Evolutionary conservation across 2,113 vertebrate species (phyloP), one percentile per base, ranked within the genome.

Genomic region (Eolophus roseicapilla): DNA sequence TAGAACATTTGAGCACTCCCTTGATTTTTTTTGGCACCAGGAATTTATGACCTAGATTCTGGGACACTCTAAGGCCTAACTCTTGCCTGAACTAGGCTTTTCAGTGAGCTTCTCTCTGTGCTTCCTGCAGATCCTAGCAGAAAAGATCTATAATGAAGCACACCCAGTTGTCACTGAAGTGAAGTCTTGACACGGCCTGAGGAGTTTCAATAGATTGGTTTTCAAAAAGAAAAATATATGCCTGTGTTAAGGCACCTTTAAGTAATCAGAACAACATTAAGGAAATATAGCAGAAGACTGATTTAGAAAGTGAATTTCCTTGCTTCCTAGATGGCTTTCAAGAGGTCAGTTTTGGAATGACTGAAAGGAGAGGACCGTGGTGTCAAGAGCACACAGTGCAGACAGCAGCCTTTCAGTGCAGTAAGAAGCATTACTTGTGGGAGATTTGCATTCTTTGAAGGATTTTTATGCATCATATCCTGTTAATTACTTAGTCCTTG

Each of bases 11-110:
- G 64, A 86, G 77, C 0, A 0, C 69, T 96, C 62, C 65, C 93
- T 92, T 65, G 64, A 88, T 46, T 95, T 91, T 93, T 87, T 93
- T 76, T 90, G 95, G 92, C 85, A 91, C 62, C 3, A 2, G 55
- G 69, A 95, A 90, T 88, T 96, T 92, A 83, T 92, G 88, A 92
- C 92, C 90, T 81, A 90, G 92, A 90, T 96, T 96, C 92, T 91
- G 82, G 80, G 69, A 83, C 50, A 71, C 14, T 39, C 7, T 43
- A 71, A 7, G 19, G 86, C 73, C 64, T 57, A 63, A 63, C 43
- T 55, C 68, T 65, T 69, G 39, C 41, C 79, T 95, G 80, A 95
- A 94, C 88, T 44, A 95, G 73, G 50, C 73, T 90, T 60, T 92
- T 92, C 80, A 84, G 73, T 63, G 43, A 74, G 60, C 64, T 67